Evolutionary conservation across 2,888 invertebrate genomes (phyloP).

Genomic region (Euzophera pinguis): DNA sequence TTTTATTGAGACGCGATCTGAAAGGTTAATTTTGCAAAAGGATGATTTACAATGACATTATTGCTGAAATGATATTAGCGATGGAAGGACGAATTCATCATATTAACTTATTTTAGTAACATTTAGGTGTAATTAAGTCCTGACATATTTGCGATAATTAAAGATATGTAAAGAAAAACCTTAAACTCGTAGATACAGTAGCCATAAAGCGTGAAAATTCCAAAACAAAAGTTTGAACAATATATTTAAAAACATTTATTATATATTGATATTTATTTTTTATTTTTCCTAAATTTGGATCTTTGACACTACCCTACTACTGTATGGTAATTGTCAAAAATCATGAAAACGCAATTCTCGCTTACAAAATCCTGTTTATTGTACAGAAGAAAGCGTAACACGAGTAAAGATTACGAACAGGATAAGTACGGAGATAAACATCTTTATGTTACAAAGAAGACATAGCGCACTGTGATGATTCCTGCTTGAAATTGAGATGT

Average conservation of each 20-base stretch:
- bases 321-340: too few species aligned
- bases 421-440: background rate
- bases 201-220: too few species aligned
- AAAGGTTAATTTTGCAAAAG: conserved; percentile 1
- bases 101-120: background rate
- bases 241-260: too few species aligned
- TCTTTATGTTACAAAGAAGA: background rate
- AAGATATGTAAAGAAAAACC: background rate
- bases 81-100: background rate
- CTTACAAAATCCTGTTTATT: background rate
- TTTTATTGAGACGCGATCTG: background rate
- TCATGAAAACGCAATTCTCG: background rate
- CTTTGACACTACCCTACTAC: too few species aligned
- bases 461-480: background rate
- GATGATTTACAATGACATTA: background rate
- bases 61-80: background rate
- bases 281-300: too few species aligned
- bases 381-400: background rate
- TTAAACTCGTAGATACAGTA: too few species aligned
- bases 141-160: too few species aligned
- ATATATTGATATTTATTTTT: too few species aligned
- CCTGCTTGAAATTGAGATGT: background rate
- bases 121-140: too few species aligned
- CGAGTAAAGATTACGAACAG: background rate
- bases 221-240: too few species aligned